Percentiles rank a stretch among this genome's conserved stretches.
These are phyloP conservation scores for Paelopatides confundens DNA, from an alignment of 53 echinoderm and acorn worm species.

Conservation along the genomic window DNA sequence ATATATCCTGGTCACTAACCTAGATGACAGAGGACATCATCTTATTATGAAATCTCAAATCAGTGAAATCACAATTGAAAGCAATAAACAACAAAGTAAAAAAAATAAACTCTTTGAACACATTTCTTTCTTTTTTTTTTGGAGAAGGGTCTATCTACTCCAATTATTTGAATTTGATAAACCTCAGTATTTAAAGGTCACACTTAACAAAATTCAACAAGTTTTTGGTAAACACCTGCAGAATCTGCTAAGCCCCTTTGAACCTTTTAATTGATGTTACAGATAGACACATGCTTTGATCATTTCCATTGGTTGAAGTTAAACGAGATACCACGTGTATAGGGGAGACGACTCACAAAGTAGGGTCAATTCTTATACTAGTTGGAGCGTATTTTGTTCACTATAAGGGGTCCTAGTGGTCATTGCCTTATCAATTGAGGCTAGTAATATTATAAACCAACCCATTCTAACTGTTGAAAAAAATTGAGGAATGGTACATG, in stretches of 20 bases:
- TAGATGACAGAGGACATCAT: not conserved
- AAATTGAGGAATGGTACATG: not conserved
- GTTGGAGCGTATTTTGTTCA: not conserved
- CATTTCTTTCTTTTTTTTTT: not conserved
- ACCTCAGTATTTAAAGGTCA: not conserved
- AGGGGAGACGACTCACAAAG: not conserved
- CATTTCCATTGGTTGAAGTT: slow-evolving; percentile 40
- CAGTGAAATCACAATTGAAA: not conserved
- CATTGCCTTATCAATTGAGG: slow-evolving; percentile 5
- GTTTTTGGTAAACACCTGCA: slow-evolving; percentile 31
- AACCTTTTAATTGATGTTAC: slow-evolving; percentile 44
- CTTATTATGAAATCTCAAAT: not conserved
- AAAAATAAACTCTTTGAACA: not conserved
- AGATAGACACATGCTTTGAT: slow-evolving; percentile 36
- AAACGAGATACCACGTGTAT: slow-evolving; percentile 29
- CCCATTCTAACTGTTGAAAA: not conserved
- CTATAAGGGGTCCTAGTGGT: not conserved
- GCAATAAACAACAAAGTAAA: too few relatives aligned
- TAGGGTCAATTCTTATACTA: slow-evolving; percentile 9
- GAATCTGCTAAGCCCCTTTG: slow-evolving; percentile 4
- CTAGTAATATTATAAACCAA: not conserved
- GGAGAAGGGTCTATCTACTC: not conserved
- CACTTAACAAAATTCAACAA: not conserved
- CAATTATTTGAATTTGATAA: not conserved
- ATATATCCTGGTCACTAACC: not conserved